These are phyloP conservation scores for Rhinoderma darwinii DNA, from an alignment of 2,113 vertebrate species.

Conservation along the genomic window DNA sequence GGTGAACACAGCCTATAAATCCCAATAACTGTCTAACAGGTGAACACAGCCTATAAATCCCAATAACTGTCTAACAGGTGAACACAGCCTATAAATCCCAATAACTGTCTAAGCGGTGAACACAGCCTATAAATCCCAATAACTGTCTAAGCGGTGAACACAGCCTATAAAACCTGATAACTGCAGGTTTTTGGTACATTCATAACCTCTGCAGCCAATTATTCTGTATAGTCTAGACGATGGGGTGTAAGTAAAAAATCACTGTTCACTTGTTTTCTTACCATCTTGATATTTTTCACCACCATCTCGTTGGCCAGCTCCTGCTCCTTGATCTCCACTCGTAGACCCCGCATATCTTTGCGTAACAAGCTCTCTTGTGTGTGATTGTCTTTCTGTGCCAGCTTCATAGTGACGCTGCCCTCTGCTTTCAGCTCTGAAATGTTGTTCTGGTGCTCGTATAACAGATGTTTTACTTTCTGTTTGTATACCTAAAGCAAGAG, in stretches of 20 bases:
- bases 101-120: not conserved
- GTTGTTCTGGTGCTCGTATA: constrained; percentile 90
- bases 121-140: too few species aligned
- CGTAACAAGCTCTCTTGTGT: constrained; percentile 73
- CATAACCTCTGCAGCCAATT: not conserved
- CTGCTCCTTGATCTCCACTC: constrained; percentile 78
- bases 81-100: not conserved
- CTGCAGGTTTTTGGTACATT: too few species aligned
- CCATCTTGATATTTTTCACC: constrained; percentile 80
- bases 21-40: too few species aligned
- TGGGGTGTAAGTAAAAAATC: too few species aligned
- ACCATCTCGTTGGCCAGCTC: constrained; percentile 76
- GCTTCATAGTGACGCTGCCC: constrained; percentile 68
- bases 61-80: too few species aligned
- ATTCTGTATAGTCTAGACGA: too few species aligned
- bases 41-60: too few species aligned
- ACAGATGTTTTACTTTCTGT: constrained; percentile 93
- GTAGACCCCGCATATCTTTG: constrained; percentile 71
- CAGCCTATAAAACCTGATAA: too few species aligned
- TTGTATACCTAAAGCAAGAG: constrained; percentile 78
- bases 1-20: too few species aligned
- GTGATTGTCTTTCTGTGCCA: constrained; percentile 78
- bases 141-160: not conserved
- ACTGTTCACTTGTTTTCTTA: constrained; percentile 62
- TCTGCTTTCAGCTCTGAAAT: constrained; percentile 80